These are phyloP conservation scores for Motacilla alba DNA, from an alignment of 2,113 vertebrate species.

Conservation along the genomic window DNA sequence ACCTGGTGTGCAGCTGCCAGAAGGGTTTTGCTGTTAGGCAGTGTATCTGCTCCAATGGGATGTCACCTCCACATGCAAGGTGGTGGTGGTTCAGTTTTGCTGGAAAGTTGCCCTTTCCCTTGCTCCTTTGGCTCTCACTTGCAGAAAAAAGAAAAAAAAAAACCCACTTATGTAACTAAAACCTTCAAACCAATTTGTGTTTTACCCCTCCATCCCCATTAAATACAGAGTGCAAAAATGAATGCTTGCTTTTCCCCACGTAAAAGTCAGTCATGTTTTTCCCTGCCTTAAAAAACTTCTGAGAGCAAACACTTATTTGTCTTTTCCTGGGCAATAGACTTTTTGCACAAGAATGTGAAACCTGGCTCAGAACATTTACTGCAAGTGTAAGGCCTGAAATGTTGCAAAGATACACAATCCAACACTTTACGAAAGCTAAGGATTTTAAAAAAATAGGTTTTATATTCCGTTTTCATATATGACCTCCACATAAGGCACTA, in stretches of 20 bases:
- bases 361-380: neutral
- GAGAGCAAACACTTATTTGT: neutral
- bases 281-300: neutral
- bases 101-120: neutral
- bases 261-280: neutral
- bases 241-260: fast-evolving
- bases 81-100: neutral
- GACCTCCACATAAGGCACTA: constrained; percentile 27
- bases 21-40: neutral
- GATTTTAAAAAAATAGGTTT: neutral
- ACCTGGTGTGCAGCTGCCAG: fast-evolving
- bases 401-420: neutral
- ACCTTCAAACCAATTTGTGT: neutral
- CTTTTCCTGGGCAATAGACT: neutral
- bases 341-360: neutral
- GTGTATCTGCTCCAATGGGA: fast-evolving
- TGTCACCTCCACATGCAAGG: fast-evolving
- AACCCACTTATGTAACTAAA: neutral
- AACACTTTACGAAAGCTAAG: neutral
- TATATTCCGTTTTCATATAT: constrained; percentile 7
- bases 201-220: neutral
- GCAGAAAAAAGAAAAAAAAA: neutral
- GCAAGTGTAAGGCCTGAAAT: neutral
- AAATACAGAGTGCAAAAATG: neutral
- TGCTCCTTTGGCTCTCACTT: neutral